Percentiles rank a stretch among this genome's conserved stretches.
phyloP scores from a whole-genome alignment of 2,797 vertebrate species.

The Anas acuta region DNA sequence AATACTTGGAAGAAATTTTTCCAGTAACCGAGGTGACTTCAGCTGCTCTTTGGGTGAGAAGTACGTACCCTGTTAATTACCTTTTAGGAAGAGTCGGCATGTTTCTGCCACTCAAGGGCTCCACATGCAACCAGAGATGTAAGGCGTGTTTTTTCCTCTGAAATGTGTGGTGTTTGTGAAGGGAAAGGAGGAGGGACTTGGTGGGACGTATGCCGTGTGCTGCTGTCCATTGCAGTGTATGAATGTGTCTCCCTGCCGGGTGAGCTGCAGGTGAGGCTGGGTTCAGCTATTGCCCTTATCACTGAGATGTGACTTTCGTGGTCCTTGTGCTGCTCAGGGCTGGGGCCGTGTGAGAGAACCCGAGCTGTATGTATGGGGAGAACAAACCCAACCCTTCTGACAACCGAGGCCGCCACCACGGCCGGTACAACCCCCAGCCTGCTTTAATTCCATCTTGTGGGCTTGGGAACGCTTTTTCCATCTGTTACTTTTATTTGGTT shows the following conservation, averaged over 20 bases:
- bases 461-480: background rate
- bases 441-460: background rate
- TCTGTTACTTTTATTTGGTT: background rate
- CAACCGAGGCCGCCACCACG: background rate
- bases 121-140: background rate
- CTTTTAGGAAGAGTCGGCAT: background rate
- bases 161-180: fast-evolving
- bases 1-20: background rate
- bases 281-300: background rate
- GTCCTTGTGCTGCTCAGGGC: background rate
- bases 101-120: background rate
- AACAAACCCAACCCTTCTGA: background rate
- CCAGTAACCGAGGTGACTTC: background rate
- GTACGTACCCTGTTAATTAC: background rate
- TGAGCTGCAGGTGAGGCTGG: fast-evolving
- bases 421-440: background rate
- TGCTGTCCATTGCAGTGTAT: fast-evolving
- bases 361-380: fast-evolving
- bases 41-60: background rate
- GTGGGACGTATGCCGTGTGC: fast-evolving
- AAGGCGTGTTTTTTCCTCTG: background rate
- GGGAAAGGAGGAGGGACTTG: background rate
- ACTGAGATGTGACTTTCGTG: fast-evolving
- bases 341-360: fast-evolving
- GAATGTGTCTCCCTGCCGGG: fast-evolving